phyloP scores from a whole-genome alignment of 2,888 invertebrate species.

The Xanthia togata region DNA sequence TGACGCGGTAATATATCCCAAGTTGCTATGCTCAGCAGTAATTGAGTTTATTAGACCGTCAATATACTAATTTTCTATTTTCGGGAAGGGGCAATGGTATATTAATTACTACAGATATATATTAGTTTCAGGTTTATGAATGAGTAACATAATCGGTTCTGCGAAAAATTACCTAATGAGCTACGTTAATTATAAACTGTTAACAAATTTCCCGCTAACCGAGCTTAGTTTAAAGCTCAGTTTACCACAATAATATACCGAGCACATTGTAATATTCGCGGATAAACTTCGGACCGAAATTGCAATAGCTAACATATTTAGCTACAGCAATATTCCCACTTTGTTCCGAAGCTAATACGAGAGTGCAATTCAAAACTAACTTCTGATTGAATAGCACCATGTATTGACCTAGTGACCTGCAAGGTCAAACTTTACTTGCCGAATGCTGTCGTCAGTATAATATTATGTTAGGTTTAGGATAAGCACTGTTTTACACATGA shows the following conservation, averaged over 20 bases:
- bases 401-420: not conserved
- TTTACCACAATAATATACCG: constrained; percentile 1
- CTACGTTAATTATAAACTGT: not conserved
- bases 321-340: constrained; percentile 25
- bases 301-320: constrained; percentile 22
- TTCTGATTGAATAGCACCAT: constrained; percentile 32
- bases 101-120: not conserved
- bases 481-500: not conserved
- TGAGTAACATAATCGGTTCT: not conserved
- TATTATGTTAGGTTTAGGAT: not conserved
- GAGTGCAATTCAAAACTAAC: constrained; percentile 56
- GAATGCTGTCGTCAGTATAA: not conserved
- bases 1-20: not conserved
- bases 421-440: not conserved
- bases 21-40: too few species aligned
- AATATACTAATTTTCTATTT: not conserved
- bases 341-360: constrained; percentile 26
- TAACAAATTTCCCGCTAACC: not conserved
- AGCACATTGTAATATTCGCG: constrained; percentile 1
- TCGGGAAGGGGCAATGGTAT: too few species aligned
- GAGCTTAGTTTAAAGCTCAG: constrained; percentile 8
- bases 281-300: constrained; percentile 26
- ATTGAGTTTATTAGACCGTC: not conserved
- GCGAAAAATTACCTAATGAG: not conserved
- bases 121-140: too few species aligned